These are phyloP conservation scores for Neopipo cinnamomea DNA, from an alignment of 2,113 vertebrate genomes.

Conservation along the genomic window DNA sequence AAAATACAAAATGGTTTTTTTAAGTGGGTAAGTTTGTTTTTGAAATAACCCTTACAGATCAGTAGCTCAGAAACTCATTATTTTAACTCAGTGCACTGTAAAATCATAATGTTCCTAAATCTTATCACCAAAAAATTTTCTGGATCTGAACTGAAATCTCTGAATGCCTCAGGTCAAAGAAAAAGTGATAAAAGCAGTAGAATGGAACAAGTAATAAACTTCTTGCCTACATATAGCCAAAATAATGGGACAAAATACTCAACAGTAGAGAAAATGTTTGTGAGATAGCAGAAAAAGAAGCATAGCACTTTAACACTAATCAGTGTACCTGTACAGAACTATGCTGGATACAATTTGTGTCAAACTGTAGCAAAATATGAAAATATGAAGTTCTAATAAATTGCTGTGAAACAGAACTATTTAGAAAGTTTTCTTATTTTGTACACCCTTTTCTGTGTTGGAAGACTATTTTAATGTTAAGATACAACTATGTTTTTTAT, in stretches of 20 bases:
- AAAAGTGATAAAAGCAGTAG: not conserved
- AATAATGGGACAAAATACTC: not conserved
- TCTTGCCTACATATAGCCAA: not conserved
- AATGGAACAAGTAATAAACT: not conserved
- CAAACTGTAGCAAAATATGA: not conserved
- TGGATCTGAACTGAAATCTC: not conserved
- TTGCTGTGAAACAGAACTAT: not conserved
- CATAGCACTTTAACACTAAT: not conserved
- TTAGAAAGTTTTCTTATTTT: not conserved
- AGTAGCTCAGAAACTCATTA: not conserved
- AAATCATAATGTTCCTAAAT: not conserved
- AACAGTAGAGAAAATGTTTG: not conserved
- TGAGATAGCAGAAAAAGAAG: not conserved
- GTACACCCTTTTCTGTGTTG: not conserved
- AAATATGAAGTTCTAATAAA: not conserved
- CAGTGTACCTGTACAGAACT: not conserved
- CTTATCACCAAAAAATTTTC: not conserved
- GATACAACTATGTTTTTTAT: not conserved
- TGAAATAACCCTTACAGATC: not conserved
- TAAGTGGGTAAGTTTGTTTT: not conserved
- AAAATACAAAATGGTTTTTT: not conserved
- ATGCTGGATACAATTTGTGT: not conserved
- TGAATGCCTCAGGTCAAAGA: not conserved
- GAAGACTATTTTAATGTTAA: not conserved
- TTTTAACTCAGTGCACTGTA: not conserved